Conservation (phyloP, 2,888 invertebrate species). For the Tineola bisselliella region DNA sequence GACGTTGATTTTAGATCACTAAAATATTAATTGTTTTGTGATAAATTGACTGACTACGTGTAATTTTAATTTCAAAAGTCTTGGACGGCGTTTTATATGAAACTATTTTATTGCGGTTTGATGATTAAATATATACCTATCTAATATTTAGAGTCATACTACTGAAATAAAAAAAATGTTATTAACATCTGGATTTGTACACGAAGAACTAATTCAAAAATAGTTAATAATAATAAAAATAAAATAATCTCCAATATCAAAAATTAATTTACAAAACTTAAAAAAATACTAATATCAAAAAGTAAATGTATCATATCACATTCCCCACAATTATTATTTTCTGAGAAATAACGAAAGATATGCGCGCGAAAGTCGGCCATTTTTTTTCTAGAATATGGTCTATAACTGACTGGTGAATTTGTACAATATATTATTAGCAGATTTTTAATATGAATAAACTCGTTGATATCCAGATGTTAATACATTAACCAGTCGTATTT, state of each 20-base stretch:
- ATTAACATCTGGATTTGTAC: neutral
- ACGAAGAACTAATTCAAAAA: no score
- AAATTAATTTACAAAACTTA: no score
- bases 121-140: neutral
- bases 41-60: neutral
- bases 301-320: no score
- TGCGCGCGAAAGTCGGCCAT: no score
- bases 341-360: no score
- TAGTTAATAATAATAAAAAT: no score
- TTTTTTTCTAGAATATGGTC: no score
- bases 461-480: constrained; percentile 1
- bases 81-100: neutral
- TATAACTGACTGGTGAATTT: no score
- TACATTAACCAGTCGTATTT: constrained; percentile 8
- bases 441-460: neutral
- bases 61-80: neutral
- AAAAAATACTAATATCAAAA: no score
- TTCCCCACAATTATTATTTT: no score
- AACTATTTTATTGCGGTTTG: neutral
- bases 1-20: neutral
- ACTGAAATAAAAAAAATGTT: neutral
- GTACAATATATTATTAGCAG: no score
- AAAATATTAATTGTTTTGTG: neutral
- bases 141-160: neutral
- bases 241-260: no score